These are phyloP conservation scores for Congeria kusceri DNA, from an alignment of 2,888 invertebrate genomes.

Conservation along the genomic window DNA sequence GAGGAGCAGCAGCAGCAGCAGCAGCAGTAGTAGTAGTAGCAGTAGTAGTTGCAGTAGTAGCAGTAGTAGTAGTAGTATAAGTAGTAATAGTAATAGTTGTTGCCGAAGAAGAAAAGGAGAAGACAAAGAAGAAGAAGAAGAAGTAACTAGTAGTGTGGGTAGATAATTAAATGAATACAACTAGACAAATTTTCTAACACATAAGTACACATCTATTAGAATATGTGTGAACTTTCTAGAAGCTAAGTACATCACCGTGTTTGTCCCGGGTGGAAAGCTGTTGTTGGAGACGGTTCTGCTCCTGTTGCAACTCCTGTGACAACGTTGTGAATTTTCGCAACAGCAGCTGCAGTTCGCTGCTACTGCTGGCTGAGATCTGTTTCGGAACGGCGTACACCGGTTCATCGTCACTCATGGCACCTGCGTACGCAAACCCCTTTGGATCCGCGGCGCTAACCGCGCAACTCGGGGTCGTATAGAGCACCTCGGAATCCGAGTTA, in stretches of 20 bases:
- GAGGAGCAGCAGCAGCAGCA: too few relatives aligned
- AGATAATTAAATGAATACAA: too few relatives aligned
- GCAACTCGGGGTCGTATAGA: conserved; percentile 72
- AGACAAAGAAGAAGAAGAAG: too few relatives aligned
- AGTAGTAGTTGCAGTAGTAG: too few relatives aligned
- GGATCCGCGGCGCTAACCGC: conserved; percentile 67
- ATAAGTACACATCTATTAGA: too few relatives aligned
- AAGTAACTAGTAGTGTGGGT: too few relatives aligned
- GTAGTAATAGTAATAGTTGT: too few relatives aligned
- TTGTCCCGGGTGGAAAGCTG: conserved; percentile 69
- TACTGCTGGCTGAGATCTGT: conserved; percentile 78
- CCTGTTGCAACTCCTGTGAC: conserved; percentile 86
- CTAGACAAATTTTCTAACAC: too few relatives aligned
- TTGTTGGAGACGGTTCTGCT: conserved; percentile 79
- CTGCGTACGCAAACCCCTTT: conserved; percentile 80
- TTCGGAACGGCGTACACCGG: conserved; percentile 80
- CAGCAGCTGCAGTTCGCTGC: conserved; percentile 82
- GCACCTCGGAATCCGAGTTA: conserved; percentile 96
- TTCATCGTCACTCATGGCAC: conserved; percentile 79
- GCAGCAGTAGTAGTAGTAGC: too few relatives aligned
- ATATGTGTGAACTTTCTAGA: too few relatives aligned
- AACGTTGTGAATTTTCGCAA: conserved; percentile 84
- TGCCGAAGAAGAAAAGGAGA: too few relatives aligned
- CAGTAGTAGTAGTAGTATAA: too few relatives aligned
- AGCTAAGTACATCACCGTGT: conserved; percentile 7